These are phyloP conservation scores for Catocala sponsa DNA, from an alignment of 2,888 invertebrate species.

Conservation along the genomic window DNA sequence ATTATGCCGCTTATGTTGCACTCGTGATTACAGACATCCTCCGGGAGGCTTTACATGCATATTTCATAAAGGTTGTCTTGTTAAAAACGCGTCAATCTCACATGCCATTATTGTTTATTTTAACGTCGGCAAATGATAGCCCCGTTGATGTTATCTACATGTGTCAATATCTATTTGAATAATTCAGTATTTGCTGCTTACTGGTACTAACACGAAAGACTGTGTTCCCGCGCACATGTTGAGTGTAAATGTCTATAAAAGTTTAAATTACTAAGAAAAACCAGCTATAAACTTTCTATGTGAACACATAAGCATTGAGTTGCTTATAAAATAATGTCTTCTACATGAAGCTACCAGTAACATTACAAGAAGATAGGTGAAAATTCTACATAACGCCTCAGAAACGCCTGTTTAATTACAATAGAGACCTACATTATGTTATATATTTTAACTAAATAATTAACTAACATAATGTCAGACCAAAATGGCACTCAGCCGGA, in stretches of 20 bases:
- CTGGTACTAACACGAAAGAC: slow-evolving; percentile 16
- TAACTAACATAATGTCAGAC: too few relatives aligned
- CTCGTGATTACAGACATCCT: slow-evolving; percentile 80
- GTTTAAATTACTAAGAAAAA: background rate
- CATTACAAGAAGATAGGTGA: too few relatives aligned
- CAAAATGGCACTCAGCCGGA: too few relatives aligned
- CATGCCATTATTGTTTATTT: slow-evolving; percentile 71
- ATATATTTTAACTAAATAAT: too few relatives aligned
- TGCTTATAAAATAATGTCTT: too few relatives aligned
- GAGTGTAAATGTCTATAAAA: background rate
- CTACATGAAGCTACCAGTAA: too few relatives aligned
- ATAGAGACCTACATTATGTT: too few relatives aligned
- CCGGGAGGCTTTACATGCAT: slow-evolving; percentile 69
- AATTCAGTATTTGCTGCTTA: slow-evolving; percentile 42
- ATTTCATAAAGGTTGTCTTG: slow-evolving; percentile 77
- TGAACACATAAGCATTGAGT: too few relatives aligned
- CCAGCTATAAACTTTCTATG: too few relatives aligned
- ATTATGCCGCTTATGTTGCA: slow-evolving; percentile 59
- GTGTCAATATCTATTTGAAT: slow-evolving; percentile 44
- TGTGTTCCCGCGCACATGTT: background rate
- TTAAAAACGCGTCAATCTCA: slow-evolving; percentile 82
- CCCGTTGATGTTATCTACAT: slow-evolving; percentile 36
- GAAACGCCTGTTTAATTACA: too few relatives aligned
- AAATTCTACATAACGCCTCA: too few relatives aligned
- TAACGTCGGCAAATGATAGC: slow-evolving; percentile 68